Base-by-base conservation (phyloP, 2,888 invertebrate species). In the Cristatella mucedo region DNA sequence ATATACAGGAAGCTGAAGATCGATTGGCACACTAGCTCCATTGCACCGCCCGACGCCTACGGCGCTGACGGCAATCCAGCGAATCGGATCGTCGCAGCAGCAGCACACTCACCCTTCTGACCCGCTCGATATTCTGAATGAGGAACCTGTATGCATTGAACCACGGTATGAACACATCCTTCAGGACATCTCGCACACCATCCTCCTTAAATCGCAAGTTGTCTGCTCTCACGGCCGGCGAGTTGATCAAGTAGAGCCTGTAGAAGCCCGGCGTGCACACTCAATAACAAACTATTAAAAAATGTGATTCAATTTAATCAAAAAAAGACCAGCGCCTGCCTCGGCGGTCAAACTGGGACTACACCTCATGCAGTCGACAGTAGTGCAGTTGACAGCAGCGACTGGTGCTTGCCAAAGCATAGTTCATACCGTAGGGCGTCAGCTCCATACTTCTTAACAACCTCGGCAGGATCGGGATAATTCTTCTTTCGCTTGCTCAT, bases 401-500 rank as follows among this genome's bases (percentile, higher is more conserved):
- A 16, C 36, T 9, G 11, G 22, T 36, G 26, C 33, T 7, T 33
- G 19, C 16, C 21, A 33, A n/a, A 13, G 38, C 38, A 15, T 38
- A 29, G 38, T 18, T n/a, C 44, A 38, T 34, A 67, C 60, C 95
- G 75, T 32, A 97, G 70, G 15, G 97, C 93, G 70, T 99, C 97
- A 1, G 95, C 93, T 2, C 97, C 95, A 64, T 84, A 93, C 63
- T 89, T 87, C 36, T 77, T 68, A 13, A 93, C 74, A 24, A 75
- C 64, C 53, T 82, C 79, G 68, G 87, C 71, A 1, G 97, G 95
- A 71, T 97, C 93, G 0, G 97, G 97, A 66, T 91, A 97, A 63
- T 97, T 97, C 66, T 93, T 87, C 69, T 93, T 93, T 21, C 95
- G 74, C 64, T 97, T 99, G 0, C 93, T 93, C 97, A 97, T 99